These are phyloP conservation scores for Lacanobia oleracea DNA, from an alignment of 2,888 invertebrate genomes.

Conservation along the genomic window DNA sequence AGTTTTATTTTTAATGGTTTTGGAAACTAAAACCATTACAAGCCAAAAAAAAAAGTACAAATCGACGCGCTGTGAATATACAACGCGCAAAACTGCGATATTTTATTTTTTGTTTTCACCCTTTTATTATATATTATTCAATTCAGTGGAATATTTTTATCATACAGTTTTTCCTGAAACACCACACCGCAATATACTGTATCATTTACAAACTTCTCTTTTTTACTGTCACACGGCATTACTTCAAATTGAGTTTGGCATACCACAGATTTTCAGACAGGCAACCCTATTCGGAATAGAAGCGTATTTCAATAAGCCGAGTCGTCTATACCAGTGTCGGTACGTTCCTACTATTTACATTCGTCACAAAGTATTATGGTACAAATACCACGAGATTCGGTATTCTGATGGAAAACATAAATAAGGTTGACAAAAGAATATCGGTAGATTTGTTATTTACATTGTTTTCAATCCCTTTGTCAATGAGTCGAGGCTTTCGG, in stretches of 20 bases:
- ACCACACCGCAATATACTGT: neutral
- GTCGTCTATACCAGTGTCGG: slow-evolving; percentile 20
- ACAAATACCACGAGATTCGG: slow-evolving; percentile 44
- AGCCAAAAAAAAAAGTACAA: no score
- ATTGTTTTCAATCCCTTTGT: slow-evolving; percentile 27
- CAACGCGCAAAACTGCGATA: no score
- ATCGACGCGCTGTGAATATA: no score
- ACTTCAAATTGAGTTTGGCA: slow-evolving; percentile 16
- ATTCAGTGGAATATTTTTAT: no score
- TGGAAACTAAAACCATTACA: no score
- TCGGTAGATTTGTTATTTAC: slow-evolving; percentile 29
- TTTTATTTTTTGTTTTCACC: no score
- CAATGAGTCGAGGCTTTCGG: slow-evolving; percentile 22
- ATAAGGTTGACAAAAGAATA: slow-evolving; percentile 36
- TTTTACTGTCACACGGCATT: slow-evolving; percentile 3
- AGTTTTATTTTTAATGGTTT: no score
- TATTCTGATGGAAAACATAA: slow-evolving; percentile 48
- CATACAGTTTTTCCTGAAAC: no score
- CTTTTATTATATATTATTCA: no score
- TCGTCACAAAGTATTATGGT: slow-evolving; percentile 34
- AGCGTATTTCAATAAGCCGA: slow-evolving; percentile 43
- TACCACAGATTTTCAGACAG: neutral
- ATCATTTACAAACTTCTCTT: neutral
- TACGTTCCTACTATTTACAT: slow-evolving; percentile 38
- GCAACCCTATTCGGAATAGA: slow-evolving; percentile 39